phyloP scores from a whole-genome alignment of 1,140 invertebrate species.

The Diuraphis noxia region DNA sequence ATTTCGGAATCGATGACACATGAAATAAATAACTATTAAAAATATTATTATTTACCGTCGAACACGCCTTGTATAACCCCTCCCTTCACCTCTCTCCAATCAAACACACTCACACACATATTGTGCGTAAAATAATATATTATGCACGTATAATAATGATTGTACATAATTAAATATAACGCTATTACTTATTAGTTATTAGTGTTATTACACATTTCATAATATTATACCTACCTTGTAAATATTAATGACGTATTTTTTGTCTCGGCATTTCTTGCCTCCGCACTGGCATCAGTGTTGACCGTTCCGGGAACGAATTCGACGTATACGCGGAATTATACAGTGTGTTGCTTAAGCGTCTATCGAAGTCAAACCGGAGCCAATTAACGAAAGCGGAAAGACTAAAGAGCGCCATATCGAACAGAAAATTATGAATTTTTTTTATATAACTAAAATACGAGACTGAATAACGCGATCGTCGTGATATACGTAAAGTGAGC shows the following conservation, averaged over 20 bases:
- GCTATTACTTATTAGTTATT: background rate
- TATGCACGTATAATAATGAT: background rate
- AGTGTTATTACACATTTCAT: background rate
- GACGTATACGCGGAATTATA: background rate
- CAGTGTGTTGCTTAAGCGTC: background rate
- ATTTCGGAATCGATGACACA: background rate
- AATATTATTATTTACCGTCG: background rate
- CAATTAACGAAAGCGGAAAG: too few species aligned
- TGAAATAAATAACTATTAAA: slow-evolving; percentile 4
- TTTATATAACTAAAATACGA: background rate
- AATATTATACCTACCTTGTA: background rate
- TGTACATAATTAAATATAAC: background rate
- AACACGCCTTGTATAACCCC: background rate
- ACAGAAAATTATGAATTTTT: background rate
- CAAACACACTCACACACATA: background rate
- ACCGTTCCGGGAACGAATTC: background rate
- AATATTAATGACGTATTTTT: background rate
- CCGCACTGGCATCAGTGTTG: background rate
- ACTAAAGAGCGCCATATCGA: background rate
- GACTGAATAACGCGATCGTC: background rate
- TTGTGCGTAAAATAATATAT: background rate
- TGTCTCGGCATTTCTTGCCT: background rate
- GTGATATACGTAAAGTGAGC: background rate
- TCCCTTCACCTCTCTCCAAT: background rate
- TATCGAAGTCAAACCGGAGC: background rate